Conservation (phyloP, 2,888 invertebrate genomes). For the Drosophila diplacantha region DNA sequence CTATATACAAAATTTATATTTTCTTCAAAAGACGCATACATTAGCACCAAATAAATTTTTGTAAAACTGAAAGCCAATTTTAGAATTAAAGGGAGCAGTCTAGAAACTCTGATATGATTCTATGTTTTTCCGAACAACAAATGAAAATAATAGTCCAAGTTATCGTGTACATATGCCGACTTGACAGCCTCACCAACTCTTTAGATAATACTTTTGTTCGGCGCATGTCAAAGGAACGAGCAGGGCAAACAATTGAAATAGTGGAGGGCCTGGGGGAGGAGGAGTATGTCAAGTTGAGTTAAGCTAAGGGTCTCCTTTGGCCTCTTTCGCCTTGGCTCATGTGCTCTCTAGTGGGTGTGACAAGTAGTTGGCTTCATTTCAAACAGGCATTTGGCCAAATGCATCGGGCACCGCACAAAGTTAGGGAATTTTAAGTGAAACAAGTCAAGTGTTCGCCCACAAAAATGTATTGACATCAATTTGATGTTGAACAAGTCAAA, state of each 20-base stretch:
- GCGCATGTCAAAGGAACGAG: conserved; percentile 42
- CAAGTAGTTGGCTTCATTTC: conserved; percentile 57
- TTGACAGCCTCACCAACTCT: conserved; percentile 7
- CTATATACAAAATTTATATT: no score
- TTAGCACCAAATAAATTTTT: no score
- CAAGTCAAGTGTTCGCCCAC: conserved; percentile 21
- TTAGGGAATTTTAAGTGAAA: conserved; percentile 29
- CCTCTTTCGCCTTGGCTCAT: conserved; percentile 37
- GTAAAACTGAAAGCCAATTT: no score
- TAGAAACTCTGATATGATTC: no score
- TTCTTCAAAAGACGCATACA: no score
- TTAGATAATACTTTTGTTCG: conserved; percentile 44
- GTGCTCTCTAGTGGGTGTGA: conserved; percentile 36
- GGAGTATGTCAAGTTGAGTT: conserved; percentile 40
- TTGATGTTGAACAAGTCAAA: conserved; percentile 14
- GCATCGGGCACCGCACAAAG: conserved; percentile 36
- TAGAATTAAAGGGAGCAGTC: no score
- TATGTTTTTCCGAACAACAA: no score
- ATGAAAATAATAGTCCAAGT: not conserved
- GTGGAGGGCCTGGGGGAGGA: not conserved
- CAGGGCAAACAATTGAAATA: conserved; percentile 34
- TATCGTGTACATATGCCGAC: not conserved
- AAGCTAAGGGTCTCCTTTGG: conserved; percentile 51
- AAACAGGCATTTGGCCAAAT: conserved; percentile 48
- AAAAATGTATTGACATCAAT: conserved; percentile 31